A percentile compares a stretch with the other conserved stretches of the same genome.
These are phyloP conservation scores for Aurelia aurita complex sp. Pacific DNA, from an alignment of 30 jellyfish, hydroid and myxozoan species.

Conservation along the genomic window DNA sequence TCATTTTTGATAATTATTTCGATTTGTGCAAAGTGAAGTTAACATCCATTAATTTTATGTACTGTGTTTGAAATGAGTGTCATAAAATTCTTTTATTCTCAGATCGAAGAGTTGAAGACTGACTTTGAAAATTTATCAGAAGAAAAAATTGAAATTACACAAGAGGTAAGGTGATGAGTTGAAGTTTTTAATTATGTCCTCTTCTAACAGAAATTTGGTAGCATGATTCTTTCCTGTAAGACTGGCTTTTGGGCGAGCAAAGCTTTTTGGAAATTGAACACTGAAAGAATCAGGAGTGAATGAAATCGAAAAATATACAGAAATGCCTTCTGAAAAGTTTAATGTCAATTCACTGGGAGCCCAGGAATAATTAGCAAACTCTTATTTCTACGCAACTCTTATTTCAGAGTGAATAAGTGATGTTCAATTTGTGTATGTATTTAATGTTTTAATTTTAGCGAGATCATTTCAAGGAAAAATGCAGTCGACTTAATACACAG, in stretches of 20 bases:
- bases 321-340: too few relatives aligned
- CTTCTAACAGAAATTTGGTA: not conserved
- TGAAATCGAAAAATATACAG: too few relatives aligned
- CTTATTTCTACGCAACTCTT: too few relatives aligned
- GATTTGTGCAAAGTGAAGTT: too few relatives aligned
- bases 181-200: not conserved
- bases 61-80: too few relatives aligned
- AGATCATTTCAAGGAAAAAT: slow-evolving; percentile 73
- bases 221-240: not conserved
- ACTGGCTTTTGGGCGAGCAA: not conserved
- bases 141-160: slow-evolving; percentile 36
- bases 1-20: too few relatives aligned
- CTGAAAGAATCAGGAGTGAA: too few relatives aligned
- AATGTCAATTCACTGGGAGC: too few relatives aligned
- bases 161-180: slow-evolving; percentile 17
- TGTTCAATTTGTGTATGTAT: not conserved
- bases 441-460: slow-evolving; percentile 34
- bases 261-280: not conserved
- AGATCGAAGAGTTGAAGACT: slow-evolving; percentile 44
- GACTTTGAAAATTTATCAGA: slow-evolving; percentile 48
- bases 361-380: too few relatives aligned
- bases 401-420: too few relatives aligned
- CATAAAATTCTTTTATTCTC: not conserved
- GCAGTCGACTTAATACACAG: slow-evolving; percentile 76
- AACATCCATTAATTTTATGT: too few relatives aligned